Percentiles rank a stretch among this genome's conserved stretches.
Conservation (phyloP, 2,888 invertebrate species). For the Lasioglossum calceatum region DNA sequence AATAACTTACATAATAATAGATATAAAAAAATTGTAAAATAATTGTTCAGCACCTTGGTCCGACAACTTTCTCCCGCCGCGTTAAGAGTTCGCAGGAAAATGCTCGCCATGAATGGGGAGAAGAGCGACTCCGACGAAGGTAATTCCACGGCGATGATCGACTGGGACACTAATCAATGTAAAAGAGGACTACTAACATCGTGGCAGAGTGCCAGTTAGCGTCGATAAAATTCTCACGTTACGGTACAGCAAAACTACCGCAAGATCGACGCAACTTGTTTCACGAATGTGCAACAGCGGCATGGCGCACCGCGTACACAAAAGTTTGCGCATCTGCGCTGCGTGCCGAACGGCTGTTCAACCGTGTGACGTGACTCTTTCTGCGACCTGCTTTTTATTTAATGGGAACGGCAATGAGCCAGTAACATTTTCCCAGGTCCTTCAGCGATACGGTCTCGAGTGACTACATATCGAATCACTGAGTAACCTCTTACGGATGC, state of each 20-base stretch:
- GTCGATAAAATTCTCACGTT: conserved; percentile 81
- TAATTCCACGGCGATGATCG: background rate
- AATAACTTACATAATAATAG: background rate
- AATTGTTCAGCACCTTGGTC: background rate
- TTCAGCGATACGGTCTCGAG: conserved; percentile 4
- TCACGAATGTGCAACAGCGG: conserved; percentile 59
- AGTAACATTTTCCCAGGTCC: conserved; percentile 60
- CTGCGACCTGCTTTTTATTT: conserved; percentile 63
- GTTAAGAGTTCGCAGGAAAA: background rate
- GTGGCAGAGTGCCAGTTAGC: conserved; percentile 60
- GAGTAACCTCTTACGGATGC: background rate
- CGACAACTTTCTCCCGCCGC: background rate
- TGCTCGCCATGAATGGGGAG: background rate
- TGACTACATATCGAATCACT: conserved; percentile 1
- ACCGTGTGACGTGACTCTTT: conserved; percentile 47
- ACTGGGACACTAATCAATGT: conserved; percentile 6
- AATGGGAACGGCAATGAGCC: conserved; percentile 61
- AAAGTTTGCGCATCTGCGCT: conserved; percentile 63
- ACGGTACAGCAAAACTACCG: conserved; percentile 82
- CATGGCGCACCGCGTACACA: conserved; percentile 29
- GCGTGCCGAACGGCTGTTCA: conserved; percentile 67
- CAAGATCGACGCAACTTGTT: conserved; percentile 73
- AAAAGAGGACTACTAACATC: conserved; percentile 27
- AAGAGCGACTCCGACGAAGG: background rate
- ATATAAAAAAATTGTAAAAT: background rate